Percentiles rank a stretch among this genome's conserved stretches.
Conservation (phyloP, 2,113 vertebrate genomes). For the Platichthys flesus region DNA sequence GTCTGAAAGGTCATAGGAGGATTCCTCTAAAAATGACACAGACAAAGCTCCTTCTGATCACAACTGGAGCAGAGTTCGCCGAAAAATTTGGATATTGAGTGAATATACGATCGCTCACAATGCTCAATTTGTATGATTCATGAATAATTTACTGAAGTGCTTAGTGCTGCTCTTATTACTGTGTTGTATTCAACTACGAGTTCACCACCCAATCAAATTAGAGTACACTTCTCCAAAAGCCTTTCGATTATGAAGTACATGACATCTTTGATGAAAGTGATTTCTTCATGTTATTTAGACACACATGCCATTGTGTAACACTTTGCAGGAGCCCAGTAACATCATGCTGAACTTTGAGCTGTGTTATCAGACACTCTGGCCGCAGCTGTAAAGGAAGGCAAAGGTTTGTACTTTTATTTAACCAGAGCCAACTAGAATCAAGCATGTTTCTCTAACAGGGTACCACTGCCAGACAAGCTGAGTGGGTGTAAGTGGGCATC, state of each 20-base stretch:
- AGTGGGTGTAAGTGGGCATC: not conserved
- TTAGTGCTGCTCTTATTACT: not conserved
- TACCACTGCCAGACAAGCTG: slow-evolving; percentile 1
- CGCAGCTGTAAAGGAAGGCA: not conserved
- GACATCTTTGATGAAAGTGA: not conserved
- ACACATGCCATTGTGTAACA: not conserved
- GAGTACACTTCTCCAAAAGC: not conserved
- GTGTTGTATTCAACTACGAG: not conserved
- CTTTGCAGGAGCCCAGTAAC: not conserved
- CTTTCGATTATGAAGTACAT: not conserved
- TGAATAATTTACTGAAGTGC: slow-evolving; percentile 35
- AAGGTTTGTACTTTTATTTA: slow-evolving; percentile 2
- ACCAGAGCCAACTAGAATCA: not conserved
- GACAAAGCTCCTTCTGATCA: slow-evolving; percentile 4
- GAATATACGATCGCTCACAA: not conserved
- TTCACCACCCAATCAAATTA: not conserved
- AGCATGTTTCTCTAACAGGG: not conserved
- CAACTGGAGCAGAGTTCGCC: slow-evolving; percentile 16
- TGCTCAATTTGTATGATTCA: not conserved
- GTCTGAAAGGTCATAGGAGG: slow-evolving; percentile 6
- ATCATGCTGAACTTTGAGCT: slow-evolving; percentile 9
- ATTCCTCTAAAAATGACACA: slow-evolving; percentile 16
- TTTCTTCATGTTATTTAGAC: not conserved
- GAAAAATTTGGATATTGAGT: not conserved
- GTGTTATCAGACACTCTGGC: not conserved